phyloP scores from a whole-genome alignment of 2,113 vertebrate species.

The Rhegmatorhina hoffmannsi region DNA sequence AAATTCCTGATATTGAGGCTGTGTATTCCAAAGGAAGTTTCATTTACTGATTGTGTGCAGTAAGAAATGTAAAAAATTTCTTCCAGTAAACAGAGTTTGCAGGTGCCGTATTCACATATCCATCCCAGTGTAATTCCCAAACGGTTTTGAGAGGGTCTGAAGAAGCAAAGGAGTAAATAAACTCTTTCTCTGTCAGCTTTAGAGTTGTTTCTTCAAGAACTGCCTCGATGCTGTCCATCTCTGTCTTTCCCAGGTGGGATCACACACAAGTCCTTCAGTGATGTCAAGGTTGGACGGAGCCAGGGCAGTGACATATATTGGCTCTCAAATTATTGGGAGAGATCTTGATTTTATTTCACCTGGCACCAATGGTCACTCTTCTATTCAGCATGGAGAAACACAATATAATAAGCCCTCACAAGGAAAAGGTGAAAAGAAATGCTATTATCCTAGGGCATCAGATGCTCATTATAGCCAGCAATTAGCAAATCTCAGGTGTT shows the following conservation, averaged over 20 bases:
- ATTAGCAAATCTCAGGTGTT: constrained; percentile 2
- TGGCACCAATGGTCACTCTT: background rate
- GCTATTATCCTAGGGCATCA: background rate
- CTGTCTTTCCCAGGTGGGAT: background rate
- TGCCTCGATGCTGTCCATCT: constrained; percentile 20
- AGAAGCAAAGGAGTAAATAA: constrained; percentile 25
- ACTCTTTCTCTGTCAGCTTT: constrained; percentile 23
- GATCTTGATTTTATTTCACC: constrained; percentile 54
- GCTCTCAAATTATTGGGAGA: constrained; percentile 20
- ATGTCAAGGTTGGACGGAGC: constrained; percentile 11
- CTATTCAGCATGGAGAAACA: background rate
- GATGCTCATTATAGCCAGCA: constrained; percentile 9
- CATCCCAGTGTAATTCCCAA: background rate
- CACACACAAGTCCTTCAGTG: constrained; percentile 22
- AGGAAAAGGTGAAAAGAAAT: background rate
- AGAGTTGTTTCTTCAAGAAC: background rate
- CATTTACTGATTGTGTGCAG: background rate
- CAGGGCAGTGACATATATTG: constrained; percentile 18
- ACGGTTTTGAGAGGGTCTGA: background rate
- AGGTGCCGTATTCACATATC: background rate
- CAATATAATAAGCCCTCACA: background rate
- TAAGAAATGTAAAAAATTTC: background rate
- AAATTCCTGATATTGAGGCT: background rate
- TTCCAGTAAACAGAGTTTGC: background rate
- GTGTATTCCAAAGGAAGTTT: background rate